Percentiles rank a stretch among this genome's conserved stretches.
Conservation (phyloP, 1,140 invertebrate genomes). For the Liolophura sinensis region DNA sequence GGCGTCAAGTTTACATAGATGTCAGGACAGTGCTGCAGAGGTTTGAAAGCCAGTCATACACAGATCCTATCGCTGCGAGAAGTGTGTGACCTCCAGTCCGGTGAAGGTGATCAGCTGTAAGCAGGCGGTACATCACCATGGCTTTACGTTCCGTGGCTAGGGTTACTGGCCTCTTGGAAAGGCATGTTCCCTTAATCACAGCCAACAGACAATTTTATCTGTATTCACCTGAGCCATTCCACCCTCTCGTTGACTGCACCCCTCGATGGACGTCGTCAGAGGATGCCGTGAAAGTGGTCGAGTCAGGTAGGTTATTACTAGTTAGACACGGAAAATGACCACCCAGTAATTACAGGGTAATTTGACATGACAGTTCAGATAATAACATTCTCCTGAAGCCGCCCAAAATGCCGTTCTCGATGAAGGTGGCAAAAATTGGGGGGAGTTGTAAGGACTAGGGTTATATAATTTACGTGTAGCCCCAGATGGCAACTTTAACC, state of each 20-base stretch:
- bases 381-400: background rate
- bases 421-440: background rate
- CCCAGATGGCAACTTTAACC: too few species aligned
- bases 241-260: constrained; percentile 50
- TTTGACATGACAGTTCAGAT: background rate
- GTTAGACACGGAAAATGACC: background rate
- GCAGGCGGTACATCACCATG: too few species aligned
- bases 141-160: too few species aligned
- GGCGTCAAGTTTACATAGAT: too few species aligned
- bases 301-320: constrained; percentile 49
- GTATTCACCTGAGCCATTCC: constrained; percentile 57
- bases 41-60: too few species aligned
- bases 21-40: too few species aligned
- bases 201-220: constrained; percentile 35
- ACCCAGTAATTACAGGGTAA: background rate
- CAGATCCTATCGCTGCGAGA: too few species aligned
- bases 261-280: constrained; percentile 56
- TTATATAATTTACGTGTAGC: background rate
- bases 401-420: background rate
- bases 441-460: background rate
- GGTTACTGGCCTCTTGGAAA: too few species aligned
- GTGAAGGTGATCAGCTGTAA: too few species aligned
- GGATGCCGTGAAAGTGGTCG: constrained; percentile 57
- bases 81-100: too few species aligned
- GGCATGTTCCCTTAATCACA: background rate